Base-by-base conservation (phyloP, 1,140 invertebrate genomes). In the Aphelinus atriplicis region DNA sequence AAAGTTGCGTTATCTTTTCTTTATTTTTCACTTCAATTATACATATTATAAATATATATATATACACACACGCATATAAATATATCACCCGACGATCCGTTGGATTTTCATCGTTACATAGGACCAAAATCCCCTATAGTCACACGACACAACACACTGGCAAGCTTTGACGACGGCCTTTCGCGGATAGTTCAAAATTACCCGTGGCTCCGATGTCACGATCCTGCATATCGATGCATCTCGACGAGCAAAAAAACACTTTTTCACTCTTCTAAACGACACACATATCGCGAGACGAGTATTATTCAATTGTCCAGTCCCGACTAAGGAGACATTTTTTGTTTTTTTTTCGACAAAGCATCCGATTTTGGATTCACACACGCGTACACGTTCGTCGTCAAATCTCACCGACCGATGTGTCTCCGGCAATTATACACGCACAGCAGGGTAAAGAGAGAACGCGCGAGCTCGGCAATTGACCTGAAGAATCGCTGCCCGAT, bases 391-490 rank as follows among this genome's bases (percentile, higher is more conserved):
- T 9, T 7, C 70, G 80, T 79, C 81, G 77, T 77, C 73, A 71
- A 75, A 51, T 75, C 67, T 73, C 69, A n/a, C 64, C 72, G 76
- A 75, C 78, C 80, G 79, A 78, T 84, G 76, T 78, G 75, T 78
- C 76, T 78, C 77, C 73, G 78, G 78, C 78, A 76, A 83, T 83
- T 83, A 78, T 79, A 70, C 65, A 76, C 80, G 78, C 80, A 86
- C 82, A 87, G 26, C 87, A 87, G 86, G 86, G 87, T 88, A 87
- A 10, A 56, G 43, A 53, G 51, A 53, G 47, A 48, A 26, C 26
- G 26, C 26, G 26, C 69, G 66, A 58, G 58, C 60, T 50, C 50
- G 7, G 62, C 51, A 62, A 63, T 43, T 60, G 67, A 63, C 43
- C 53, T 50, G 58, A 62, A 10, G 9, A 10, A 48, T 61, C 51